A percentile compares a stretch with the other conserved stretches of the same genome.
Evolutionary conservation across 2,797 vertebrate species (phyloP).

Genomic region (Tragopan temminckii): DNA sequence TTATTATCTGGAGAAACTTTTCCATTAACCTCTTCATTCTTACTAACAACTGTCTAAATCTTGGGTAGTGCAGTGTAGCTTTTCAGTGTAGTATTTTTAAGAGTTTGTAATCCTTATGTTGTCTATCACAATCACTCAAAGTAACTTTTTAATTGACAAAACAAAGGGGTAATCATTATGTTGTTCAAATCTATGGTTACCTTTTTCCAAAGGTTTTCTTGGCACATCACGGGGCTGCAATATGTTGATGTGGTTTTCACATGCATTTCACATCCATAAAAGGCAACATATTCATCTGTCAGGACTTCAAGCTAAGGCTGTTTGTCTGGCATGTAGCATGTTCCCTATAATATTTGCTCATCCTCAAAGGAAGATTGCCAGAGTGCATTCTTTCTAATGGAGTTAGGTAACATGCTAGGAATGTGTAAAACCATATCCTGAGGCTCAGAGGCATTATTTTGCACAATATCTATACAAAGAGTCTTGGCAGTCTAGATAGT

Average conservation of each 20-base stretch:
- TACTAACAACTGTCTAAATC: neutral
- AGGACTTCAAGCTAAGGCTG: constrained; percentile 20
- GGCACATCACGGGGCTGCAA: neutral
- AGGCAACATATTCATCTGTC: constrained; percentile 54
- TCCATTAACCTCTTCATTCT: neutral
- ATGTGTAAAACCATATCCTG: constrained; percentile 45
- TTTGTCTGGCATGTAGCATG: constrained; percentile 52
- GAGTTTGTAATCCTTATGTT: neutral
- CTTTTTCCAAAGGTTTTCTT: neutral
- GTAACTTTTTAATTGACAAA: neutral
- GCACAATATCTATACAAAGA: neutral
- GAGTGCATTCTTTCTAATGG: constrained; percentile 31
- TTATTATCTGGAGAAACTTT: neutral
- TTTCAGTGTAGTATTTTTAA: neutral
- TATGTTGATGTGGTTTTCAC: constrained; percentile 38
- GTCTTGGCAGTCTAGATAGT: neutral
- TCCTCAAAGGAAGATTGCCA: constrained; percentile 43
- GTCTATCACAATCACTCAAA: neutral
- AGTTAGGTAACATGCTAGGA: constrained; percentile 1
- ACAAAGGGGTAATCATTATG: neutral
- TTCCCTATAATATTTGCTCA: constrained; percentile 67
- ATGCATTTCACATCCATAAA: constrained; percentile 43
- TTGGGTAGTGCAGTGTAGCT: neutral
- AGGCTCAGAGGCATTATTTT: constrained; percentile 34
- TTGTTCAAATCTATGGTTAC: neutral